Conservation (phyloP, 2,797 vertebrate genomes). For the Sebastiscus albofasciatus region DNA sequence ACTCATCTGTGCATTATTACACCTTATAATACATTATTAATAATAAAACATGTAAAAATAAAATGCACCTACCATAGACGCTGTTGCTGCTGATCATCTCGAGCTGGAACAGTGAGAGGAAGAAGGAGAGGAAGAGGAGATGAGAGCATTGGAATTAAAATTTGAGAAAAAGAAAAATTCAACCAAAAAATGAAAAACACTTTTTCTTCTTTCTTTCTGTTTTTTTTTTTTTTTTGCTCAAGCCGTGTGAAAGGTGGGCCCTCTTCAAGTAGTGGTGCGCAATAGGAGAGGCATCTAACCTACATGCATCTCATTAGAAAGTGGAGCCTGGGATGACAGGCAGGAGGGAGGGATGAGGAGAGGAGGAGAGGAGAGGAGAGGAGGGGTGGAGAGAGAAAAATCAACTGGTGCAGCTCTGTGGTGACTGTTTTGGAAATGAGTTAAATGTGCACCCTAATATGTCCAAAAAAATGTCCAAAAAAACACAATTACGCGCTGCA, state of each 20-base stretch:
- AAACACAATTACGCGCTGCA: neutral
- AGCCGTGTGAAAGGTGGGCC: slow-evolving; percentile 88
- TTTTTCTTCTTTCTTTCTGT: neutral
- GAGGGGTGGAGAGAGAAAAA: neutral
- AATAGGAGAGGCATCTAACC: slow-evolving; percentile 86
- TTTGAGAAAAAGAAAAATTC: slow-evolving; percentile 63
- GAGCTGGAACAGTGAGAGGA: slow-evolving; percentile 83
- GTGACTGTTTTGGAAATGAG: slow-evolving; percentile 23
- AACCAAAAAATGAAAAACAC: slow-evolving; percentile 82
- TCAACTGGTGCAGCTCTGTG: slow-evolving; percentile 63
- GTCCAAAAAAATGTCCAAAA: neutral
- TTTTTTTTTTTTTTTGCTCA: slow-evolving; percentile 70
- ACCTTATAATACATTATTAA: neutral
- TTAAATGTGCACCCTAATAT: slow-evolving; percentile 79
- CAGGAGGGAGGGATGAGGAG: neutral
- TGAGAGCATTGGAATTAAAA: slow-evolving; percentile 85
- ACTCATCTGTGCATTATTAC: neutral
- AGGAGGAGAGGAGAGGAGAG: neutral
- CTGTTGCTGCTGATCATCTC: slow-evolving; percentile 99
- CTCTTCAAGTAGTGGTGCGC: slow-evolving; percentile 81
- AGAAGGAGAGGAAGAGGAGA: slow-evolving; percentile 85
- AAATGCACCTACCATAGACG: slow-evolving; percentile 95
- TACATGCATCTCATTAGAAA: slow-evolving; percentile 97
- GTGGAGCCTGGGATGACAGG: slow-evolving; percentile 90
- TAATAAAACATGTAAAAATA: slow-evolving; percentile 39